Conservation (phyloP, 2,797 vertebrate species). For the Botia kubotai region DNA sequence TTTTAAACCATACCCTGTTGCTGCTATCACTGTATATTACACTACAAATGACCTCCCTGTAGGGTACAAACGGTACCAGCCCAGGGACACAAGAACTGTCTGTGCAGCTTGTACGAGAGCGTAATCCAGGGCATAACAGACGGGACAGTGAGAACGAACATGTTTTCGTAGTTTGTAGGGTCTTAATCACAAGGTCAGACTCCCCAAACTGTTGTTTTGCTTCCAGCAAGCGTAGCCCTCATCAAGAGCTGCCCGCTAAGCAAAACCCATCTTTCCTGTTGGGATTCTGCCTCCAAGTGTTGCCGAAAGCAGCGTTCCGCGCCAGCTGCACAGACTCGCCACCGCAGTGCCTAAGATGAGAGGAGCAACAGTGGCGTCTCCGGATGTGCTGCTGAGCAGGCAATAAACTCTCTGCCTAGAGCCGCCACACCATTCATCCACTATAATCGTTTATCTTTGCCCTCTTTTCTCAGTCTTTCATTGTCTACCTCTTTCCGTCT, state of each 20-base stretch:
- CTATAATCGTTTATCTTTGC: slow-evolving; percentile 52
- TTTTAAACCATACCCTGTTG: slow-evolving; percentile 35
- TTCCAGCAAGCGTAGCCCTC: neutral
- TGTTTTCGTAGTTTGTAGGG: neutral
- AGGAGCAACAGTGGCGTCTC: slow-evolving; percentile 68
- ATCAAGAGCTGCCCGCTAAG: neutral
- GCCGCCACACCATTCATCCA: slow-evolving; percentile 1
- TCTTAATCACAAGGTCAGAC: neutral
- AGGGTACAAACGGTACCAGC: slow-evolving; percentile 29
- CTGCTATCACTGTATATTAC: slow-evolving; percentile 55
- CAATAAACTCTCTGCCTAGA: slow-evolving; percentile 67
- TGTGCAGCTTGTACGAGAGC: slow-evolving; percentile 12
- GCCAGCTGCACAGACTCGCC: slow-evolving; percentile 85
- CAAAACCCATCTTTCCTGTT: neutral
- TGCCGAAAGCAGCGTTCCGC: slow-evolving; percentile 44
- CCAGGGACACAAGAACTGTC: slow-evolving; percentile 31
- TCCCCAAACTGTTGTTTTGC: neutral
- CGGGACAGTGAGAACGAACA: neutral
- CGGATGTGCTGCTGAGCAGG: slow-evolving; percentile 69
- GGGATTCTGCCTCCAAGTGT: neutral
- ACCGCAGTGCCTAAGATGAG: slow-evolving; percentile 93
- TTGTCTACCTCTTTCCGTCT: slow-evolving; percentile 66
- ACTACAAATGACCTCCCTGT: slow-evolving; percentile 40
- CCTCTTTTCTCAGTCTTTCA: slow-evolving; percentile 35
- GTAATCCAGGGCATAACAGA: neutral